A percentile compares a stretch with the other conserved stretches of the same genome.
Evolutionary conservation across 2,113 vertebrate genomes (phyloP).

Genomic region (Notarius lentiginosus): DNA sequence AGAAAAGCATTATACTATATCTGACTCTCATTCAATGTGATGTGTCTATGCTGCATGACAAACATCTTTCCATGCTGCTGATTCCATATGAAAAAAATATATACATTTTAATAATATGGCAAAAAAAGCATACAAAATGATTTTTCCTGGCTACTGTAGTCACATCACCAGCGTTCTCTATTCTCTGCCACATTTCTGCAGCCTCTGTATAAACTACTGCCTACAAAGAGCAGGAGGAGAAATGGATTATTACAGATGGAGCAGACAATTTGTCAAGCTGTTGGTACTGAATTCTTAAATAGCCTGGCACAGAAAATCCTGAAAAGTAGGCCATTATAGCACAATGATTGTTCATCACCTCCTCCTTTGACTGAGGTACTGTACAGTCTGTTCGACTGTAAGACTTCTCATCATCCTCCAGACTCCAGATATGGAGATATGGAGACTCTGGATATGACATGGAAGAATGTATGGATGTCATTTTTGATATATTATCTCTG

Average conservation of each 20-base stretch:
- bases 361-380: constrained; percentile 39
- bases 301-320: constrained; percentile 74
- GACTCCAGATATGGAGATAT: not conserved
- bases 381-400: constrained; percentile 37
- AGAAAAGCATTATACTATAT: not conserved
- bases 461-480: not conserved
- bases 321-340: constrained; percentile 76
- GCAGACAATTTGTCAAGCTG: constrained; percentile 74
- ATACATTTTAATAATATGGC: constrained; percentile 44
- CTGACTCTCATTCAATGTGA: not conserved
- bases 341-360: constrained; percentile 50
- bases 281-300: constrained; percentile 77
- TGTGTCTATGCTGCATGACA: not conserved
- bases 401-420: not conserved
- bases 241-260: constrained; percentile 73
- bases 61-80: not conserved
- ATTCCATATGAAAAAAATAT: constrained; percentile 3
- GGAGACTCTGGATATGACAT: not conserved
- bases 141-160: constrained; percentile 29
- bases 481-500: not conserved
- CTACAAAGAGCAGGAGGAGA: constrained; percentile 53
- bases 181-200: constrained; percentile 32
- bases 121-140: constrained; percentile 10
- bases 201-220: constrained; percentile 38
- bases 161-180: constrained; percentile 6